These are phyloP conservation scores for Squalus acanthias DNA, from an alignment of 2,797 vertebrate species.

Conservation along the genomic window DNA sequence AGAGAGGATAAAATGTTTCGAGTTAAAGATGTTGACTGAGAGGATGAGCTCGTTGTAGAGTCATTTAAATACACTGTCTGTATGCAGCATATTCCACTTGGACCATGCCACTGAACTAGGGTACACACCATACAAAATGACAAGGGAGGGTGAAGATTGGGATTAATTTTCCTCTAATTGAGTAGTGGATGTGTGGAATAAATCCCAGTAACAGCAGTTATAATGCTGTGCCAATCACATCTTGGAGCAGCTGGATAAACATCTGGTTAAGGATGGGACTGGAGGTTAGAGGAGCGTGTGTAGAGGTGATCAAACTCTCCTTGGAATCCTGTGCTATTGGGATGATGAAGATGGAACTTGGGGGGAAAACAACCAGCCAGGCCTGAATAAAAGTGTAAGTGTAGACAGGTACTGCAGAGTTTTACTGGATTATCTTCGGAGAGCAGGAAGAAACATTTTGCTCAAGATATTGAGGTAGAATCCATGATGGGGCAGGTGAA, in stretches of 20 bases:
- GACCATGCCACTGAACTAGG: not conserved
- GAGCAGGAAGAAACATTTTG: too few species aligned
- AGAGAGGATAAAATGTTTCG: too few species aligned
- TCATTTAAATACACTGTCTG: not conserved
- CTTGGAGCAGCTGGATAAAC: too few species aligned
- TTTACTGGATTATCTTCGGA: too few species aligned
- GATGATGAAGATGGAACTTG: not conserved
- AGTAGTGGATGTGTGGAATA: not conserved
- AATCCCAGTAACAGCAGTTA: not conserved
- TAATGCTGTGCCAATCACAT: too few species aligned
- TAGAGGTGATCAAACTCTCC: not conserved
- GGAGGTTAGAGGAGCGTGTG: not conserved
- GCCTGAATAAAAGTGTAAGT: not conserved
- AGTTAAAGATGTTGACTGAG: too few species aligned
- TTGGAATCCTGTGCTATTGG: not conserved
- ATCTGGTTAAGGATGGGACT: not conserved
- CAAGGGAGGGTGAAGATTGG: not conserved
- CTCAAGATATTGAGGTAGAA: too few species aligned
- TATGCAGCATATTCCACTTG: not conserved
- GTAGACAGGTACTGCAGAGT: too few species aligned
- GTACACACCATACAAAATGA: not conserved
- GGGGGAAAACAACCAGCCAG: not conserved
- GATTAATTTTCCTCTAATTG: too few species aligned
- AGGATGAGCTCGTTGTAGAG: too few species aligned
- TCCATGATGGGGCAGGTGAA: too few species aligned